Base-by-base conservation (phyloP, 2,888 invertebrate species). In the Pyrrhia umbra region DNA sequence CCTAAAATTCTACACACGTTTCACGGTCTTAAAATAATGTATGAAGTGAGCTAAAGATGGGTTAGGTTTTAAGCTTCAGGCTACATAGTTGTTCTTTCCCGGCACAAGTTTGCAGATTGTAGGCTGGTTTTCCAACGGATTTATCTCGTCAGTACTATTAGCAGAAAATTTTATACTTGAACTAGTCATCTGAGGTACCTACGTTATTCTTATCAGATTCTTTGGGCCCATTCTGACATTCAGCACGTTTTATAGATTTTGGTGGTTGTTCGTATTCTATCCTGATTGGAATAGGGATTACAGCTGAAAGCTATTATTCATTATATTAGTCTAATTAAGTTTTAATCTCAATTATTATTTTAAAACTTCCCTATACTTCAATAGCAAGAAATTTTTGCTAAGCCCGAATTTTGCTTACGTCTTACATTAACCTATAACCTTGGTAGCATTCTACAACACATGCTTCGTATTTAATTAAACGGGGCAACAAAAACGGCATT, bases 401-500 rank as follows among this genome's bases (percentile, higher is more conserved):
- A 34, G n/a, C 15, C 30, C 34, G n/a, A 21, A 46, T 15, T 25
- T 15, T 13, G 23, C 43, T 34, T 9, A 21, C 15, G 68, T 27
- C 21, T 27, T 0, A 8, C 25, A 18, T n/a, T 5, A 30, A 16
- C 13, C 20, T 45, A 16, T 16, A 9, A 3, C 30, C 2, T 30
- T 2, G n/a, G n/a, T n/a, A n/a, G n/a, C n/a, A n/a, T n/a, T n/a
- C n/a, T n/a, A n/a, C n/a, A n/a, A 34, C n/a, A 34, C 34, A 23
- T 23, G 3, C 39, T 20, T 8, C 5, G 27, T 45, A 25, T 50
- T 10, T 65, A 25, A 20, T 45, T 50, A 21, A 39, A 6, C 43
- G 30, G 30, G 15, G 25, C 25, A 40, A 18, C 15, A 46, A 52
- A 55, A 67, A 61, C 15, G 18, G 6, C 10, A 10, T 49, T 56